Conservation (phyloP, 2,888 invertebrate genomes). For the Catotricha subobsoleta region DNA sequence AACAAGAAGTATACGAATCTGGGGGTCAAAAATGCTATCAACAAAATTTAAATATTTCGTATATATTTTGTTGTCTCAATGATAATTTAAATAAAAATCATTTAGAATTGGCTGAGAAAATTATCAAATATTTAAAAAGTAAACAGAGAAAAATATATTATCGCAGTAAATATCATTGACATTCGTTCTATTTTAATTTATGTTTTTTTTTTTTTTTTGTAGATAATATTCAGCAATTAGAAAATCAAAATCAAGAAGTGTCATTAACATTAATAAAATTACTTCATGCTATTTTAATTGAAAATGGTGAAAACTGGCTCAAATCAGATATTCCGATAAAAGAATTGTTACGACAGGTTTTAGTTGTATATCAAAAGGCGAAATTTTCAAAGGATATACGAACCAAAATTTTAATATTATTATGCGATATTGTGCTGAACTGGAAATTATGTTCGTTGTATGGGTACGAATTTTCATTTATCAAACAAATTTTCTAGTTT, state of each 20-base stretch:
- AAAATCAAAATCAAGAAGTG: neutral
- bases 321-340: conserved; percentile 19
- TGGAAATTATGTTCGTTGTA: conserved; percentile 23
- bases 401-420: conserved; percentile 27
- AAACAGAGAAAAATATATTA: neutral
- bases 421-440: conserved; percentile 31
- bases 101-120: neutral
- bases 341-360: conserved; percentile 14
- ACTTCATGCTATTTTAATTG: neutral
- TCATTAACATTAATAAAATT: neutral
- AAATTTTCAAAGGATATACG: conserved; percentile 19
- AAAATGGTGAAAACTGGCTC: conserved; percentile 12
- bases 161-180: neutral
- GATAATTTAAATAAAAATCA: conserved; percentile 26
- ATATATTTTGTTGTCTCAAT: conserved; percentile 34
- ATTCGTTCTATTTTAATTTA: neutral
- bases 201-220: neutral
- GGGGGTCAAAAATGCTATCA: conserved; percentile 30
- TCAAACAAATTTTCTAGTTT: neutral
- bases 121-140: conserved; percentile 3
- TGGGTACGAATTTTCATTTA: conserved; percentile 15
- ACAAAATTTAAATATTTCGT: conserved; percentile 36
- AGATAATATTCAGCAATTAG: neutral
- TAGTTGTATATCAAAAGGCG: conserved; percentile 16
- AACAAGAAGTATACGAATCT: conserved; percentile 26